Evolutionary conservation across 2,888 invertebrate species (phyloP).

Genomic region (Coecobrya sp.): DNA sequence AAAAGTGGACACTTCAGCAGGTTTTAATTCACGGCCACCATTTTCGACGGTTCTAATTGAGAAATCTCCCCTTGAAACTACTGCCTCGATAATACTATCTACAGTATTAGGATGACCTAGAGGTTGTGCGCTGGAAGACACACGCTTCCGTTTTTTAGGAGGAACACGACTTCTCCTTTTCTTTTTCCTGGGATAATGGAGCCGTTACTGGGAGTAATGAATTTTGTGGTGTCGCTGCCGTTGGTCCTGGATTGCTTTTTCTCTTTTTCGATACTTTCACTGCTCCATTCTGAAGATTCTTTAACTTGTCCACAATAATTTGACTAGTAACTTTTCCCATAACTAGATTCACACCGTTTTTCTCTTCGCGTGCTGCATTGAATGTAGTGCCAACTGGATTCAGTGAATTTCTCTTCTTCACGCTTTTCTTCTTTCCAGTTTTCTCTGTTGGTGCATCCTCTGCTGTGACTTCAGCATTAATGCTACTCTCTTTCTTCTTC

Average conservation of each 20-base stretch:
- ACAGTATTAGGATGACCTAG: constrained; percentile 39
- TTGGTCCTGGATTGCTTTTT: constrained; percentile 37
- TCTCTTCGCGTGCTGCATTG: constrained; percentile 52
- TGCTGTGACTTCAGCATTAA: background rate
- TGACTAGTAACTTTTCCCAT: constrained; percentile 60
- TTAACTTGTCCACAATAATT: constrained; percentile 33
- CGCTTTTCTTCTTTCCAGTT: constrained; percentile 8
- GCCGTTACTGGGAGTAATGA: background rate
- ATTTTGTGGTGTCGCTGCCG: background rate
- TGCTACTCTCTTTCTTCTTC: constrained; percentile 38
- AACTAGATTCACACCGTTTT: constrained; percentile 60
- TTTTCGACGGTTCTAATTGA: constrained; percentile 13
- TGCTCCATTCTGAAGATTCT: constrained; percentile 59
- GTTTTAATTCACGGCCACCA: constrained; percentile 7
- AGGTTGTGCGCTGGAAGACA: constrained; percentile 35
- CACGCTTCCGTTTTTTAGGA: constrained; percentile 73
- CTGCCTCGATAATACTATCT: constrained; percentile 75
- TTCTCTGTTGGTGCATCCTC: background rate
- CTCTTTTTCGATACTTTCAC: constrained; percentile 63
- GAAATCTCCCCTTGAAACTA: constrained; percentile 63
- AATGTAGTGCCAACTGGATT: background rate
- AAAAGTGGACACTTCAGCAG: constrained; percentile 40
- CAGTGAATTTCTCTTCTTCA: background rate
- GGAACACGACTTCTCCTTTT: constrained; percentile 76
- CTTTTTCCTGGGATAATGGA: constrained; percentile 46